A percentile compares a stretch with the other conserved stretches of the same genome.
These are phyloP conservation scores for Pycnomerus fuliginosus DNA, from an alignment of 2,888 invertebrate genomes.

Conservation along the genomic window DNA sequence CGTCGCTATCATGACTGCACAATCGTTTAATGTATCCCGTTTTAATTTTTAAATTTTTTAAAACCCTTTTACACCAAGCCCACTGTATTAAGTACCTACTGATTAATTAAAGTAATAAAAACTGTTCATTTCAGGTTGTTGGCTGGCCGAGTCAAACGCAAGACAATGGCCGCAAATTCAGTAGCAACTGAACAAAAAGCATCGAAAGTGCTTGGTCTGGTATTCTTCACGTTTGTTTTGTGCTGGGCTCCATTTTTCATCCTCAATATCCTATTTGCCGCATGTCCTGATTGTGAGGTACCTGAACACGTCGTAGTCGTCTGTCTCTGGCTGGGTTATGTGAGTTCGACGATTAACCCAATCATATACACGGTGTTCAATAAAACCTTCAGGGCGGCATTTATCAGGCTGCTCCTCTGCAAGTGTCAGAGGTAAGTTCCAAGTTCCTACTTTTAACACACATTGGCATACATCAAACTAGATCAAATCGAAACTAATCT, in stretches of 20 bases:
- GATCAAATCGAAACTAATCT: too few species aligned
- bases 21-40: too few species aligned
- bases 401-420: conserved; percentile 73
- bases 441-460: too few species aligned
- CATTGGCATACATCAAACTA: too few species aligned
- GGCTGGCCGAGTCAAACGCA: conserved; percentile 68
- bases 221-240: conserved; percentile 89
- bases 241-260: conserved; percentile 94
- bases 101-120: too few species aligned
- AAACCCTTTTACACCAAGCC: too few species aligned
- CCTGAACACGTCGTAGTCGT: conserved; percentile 75
- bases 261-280: conserved; percentile 82
- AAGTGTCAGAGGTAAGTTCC: conserved; percentile 68
- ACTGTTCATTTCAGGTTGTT: conserved; percentile 64
- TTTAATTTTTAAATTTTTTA: too few species aligned
- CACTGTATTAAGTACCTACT: too few species aligned
- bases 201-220: conserved; percentile 86
- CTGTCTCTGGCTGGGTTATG: conserved; percentile 90
- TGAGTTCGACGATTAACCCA: conserved; percentile 90
- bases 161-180: conserved; percentile 73
- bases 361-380: conserved; percentile 94
- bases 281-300: conserved; percentile 77
- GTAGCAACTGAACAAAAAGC: conserved; percentile 94
- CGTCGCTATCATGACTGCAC: too few species aligned
- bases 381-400: conserved; percentile 82